Evolutionary conservation across 2,113 vertebrate species (phyloP), one percentile per base, ranked within the genome.

Genomic region (Pseudopodoces humilis): DNA sequence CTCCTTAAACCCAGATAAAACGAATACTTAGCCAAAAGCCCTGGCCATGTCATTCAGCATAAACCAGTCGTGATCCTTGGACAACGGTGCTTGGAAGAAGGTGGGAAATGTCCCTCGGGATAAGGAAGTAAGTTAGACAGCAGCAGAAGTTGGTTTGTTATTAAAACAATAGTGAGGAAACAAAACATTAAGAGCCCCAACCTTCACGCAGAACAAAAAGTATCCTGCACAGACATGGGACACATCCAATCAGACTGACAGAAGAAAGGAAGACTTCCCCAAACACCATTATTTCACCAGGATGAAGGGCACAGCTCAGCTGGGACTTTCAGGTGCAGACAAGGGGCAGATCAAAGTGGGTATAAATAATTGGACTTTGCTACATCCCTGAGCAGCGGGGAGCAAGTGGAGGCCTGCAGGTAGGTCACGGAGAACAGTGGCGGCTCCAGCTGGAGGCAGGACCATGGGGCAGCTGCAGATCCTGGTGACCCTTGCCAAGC

Each of bases 331-430:
- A 80, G 17, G 30, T 44, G 11, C 17, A 23, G 24, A 72, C 15
- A 85, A 68, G 9, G 27, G 47, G 24, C 31, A 84, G 52, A 90
- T 71, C 69, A 84, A 82, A 93, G 28, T 18, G 10, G 28, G 24
- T 71, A 25, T 6, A 37, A 80, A 49, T 15, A 49, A 33, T 0
- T 11, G 12, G 7, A 46, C 39, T 70, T 62, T 47, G 35, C 14
- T 11, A 55, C 0, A 0, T 13, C 15, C 24, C 59, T 28, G 41
- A 83, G 43, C 25, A 65, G 60, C 4, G 0, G 20, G 20, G 37
- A 88, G 52, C 15, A 11, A 37, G 31, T 11, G 3, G 25, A 69
- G 20, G 47, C 22, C 75, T 85, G 52, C 24, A 81, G 56, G 19
- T 15, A 67, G 17, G 70, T 67, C 3, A 2, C 6, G 20, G n/a